Percentiles rank a stretch among this genome's conserved stretches.
These are phyloP conservation scores for Trichosurus vulpecula DNA, from an alignment of 2,797 vertebrate genomes.

Conservation along the genomic window DNA sequence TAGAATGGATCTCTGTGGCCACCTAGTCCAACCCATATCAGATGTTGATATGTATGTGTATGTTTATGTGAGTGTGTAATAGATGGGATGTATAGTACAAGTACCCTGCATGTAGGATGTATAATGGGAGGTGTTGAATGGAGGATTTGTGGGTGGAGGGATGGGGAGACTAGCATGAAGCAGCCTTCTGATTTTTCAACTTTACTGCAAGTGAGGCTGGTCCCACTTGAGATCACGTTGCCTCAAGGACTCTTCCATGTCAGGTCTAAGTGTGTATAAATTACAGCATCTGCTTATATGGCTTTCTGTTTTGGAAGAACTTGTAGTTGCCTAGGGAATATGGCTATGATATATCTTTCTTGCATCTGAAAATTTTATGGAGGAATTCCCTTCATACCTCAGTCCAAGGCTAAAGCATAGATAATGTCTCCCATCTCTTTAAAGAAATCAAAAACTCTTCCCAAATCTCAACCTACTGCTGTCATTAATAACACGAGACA, in stretches of 20 bases:
- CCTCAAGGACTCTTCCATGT: not conserved
- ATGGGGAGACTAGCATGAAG: not conserved
- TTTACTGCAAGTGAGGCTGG: not conserved
- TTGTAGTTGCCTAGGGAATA: not conserved
- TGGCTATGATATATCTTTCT: not conserved
- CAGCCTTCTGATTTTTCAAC: not conserved
- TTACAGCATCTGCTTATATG: not conserved
- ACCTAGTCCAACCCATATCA: not conserved
- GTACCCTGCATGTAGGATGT: not conserved
- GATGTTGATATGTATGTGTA: not conserved
- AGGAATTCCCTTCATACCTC: not conserved
- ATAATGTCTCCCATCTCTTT: not conserved
- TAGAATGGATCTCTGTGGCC: not conserved
- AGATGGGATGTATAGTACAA: not conserved
- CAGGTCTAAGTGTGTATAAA: not conserved
- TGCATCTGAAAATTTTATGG: not conserved
- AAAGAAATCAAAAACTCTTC: not conserved
- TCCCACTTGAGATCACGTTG: not conserved
- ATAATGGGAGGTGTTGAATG: not conserved
- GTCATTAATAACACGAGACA: not conserved
- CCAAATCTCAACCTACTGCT: not conserved
- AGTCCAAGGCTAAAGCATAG: not conserved
- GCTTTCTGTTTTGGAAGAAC: not conserved
- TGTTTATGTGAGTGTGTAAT: not conserved
- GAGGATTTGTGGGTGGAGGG: not conserved